A percentile compares a stretch with the other conserved stretches of the same genome.
Conservation (phyloP, 2,113 vertebrate genomes). For the Ardeotis arabs region DNA sequence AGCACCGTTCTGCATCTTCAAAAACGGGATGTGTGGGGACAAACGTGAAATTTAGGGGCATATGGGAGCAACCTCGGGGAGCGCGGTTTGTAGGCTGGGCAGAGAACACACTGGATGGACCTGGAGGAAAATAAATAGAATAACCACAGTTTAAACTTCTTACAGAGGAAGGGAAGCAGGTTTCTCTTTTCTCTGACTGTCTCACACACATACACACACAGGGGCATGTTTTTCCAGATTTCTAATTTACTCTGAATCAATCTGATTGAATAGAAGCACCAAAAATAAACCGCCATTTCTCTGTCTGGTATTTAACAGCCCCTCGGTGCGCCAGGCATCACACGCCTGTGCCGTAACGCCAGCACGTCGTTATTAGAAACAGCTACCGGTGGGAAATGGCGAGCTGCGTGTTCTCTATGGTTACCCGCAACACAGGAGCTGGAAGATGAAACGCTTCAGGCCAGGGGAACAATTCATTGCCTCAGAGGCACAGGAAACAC, state of each 20-base stretch:
- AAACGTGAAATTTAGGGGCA: not conserved
- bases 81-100: rapidly evolving
- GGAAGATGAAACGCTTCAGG: not conserved
- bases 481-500: not conserved
- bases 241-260: not conserved
- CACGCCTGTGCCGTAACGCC: not conserved
- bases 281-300: not conserved
- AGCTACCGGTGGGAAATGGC: not conserved
- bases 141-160: not conserved
- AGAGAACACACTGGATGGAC: not conserved
- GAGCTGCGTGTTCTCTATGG: not conserved
- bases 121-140: not conserved
- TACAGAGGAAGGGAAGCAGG: not conserved
- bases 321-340: not conserved
- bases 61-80: not conserved
- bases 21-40: not conserved
- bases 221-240: not conserved
- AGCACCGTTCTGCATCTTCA: not conserved
- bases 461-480: not conserved
- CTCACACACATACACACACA: too few species aligned
- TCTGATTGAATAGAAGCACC: not conserved
- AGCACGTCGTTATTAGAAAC: not conserved
- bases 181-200: not conserved
- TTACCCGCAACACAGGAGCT: conserved; percentile 29
- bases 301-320: not conserved